Base-by-base conservation (phyloP, 2,888 invertebrate species). In the Leptothorax acervorum region DNA sequence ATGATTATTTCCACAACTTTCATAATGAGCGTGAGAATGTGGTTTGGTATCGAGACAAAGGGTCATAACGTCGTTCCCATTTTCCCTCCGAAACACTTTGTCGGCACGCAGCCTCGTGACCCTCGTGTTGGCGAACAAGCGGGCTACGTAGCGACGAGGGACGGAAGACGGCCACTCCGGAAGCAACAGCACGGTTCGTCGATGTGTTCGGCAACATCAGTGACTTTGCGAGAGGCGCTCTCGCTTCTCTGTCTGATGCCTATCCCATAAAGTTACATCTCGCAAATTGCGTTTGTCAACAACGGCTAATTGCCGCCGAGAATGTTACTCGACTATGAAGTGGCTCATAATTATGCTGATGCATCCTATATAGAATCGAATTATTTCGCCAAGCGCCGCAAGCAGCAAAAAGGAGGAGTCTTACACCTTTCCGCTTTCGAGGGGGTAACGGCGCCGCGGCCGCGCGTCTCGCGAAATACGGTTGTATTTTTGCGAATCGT, bases 201-300 rank as follows among this genome's bases (percentile, higher is more conserved):
- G 75, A 87, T 88, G 88, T 85, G 81, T 89, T 88, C 85, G 84
- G 87, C 45, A 75, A 85, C 85, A 82, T 82, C 91, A 86, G 71
- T 81, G 79, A 70, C 79, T 60, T 48, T 45, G 35, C 68, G 84
- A 85, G 66, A 76, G 74, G 73, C 71, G 62, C 85, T 82, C 73
- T 63, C 88, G 68, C 82, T 85, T 84, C 74, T 86, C 87, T 85
- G 68, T 73, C 82, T 84, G 23, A 23, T 23, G 76, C 74, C 82
- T 79, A 65, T 62, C 75, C 82, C 86, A 88, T 92, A 92, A 94
- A 94, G 93, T 94, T 93, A 92, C 93, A 93, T 92, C 90, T 90
- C 83, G 90, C 89, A 94, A 94, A 94, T 94, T 94, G 93, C 92
- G 93, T 94, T 94, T 93, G 93, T 94, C 93, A 94, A 94, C 94